These are phyloP conservation scores for Erannis defoliaria DNA, from an alignment of 2,888 invertebrate species.

Conservation along the genomic window DNA sequence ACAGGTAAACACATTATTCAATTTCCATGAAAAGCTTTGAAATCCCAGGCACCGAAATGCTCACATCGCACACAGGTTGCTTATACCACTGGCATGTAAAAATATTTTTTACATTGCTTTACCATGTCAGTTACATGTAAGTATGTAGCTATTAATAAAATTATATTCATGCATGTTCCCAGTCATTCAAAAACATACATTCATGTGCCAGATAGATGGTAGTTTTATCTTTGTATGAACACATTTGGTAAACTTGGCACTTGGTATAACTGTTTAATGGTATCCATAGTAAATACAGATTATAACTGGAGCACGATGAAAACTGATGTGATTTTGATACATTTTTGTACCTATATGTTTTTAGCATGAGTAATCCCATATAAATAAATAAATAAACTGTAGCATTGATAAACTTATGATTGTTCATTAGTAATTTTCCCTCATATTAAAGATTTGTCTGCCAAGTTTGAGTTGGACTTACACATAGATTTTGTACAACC, in stretches of 20 bases:
- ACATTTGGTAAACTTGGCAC: conserved; percentile 17
- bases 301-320: too few species aligned
- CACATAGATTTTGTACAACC: too few species aligned
- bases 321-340: too few species aligned
- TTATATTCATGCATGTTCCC: conserved; percentile 23
- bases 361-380: too few species aligned
- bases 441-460: too few species aligned
- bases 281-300: conserved; percentile 1
- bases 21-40: conserved; percentile 14
- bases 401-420: too few species aligned
- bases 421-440: too few species aligned
- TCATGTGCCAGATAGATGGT: conserved; percentile 22
- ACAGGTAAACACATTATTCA: conserved; percentile 68
- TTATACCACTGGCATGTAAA: neutral
- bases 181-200: conserved; percentile 29
- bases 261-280: conserved; percentile 13
- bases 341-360: too few species aligned
- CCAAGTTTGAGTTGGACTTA: too few species aligned
- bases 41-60: neutral
- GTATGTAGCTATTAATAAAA: conserved; percentile 29
- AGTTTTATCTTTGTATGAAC: conserved; percentile 19
- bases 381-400: too few species aligned
- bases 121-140: conserved; percentile 8
- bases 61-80: neutral
- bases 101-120: conserved; percentile 7